Conservation (phyloP, 2,797 vertebrate species). For the Rhyacichthys aspro region DNA sequence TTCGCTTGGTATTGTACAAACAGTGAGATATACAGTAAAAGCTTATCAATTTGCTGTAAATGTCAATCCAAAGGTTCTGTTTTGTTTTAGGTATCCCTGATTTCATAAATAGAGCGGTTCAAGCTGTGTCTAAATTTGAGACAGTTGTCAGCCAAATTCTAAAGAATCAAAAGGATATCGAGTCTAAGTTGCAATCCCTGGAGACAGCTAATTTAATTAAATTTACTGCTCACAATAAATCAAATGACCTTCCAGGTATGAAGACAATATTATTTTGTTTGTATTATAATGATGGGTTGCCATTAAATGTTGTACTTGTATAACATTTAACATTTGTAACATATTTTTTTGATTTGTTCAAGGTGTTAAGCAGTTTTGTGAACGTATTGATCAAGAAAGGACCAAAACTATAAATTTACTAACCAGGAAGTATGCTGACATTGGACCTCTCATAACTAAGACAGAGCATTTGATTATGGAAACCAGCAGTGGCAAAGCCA, state of each 20-base stretch:
- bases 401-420: conserved; percentile 80
- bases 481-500: conserved; percentile 86
- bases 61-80: not conserved
- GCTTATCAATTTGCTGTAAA: not conserved
- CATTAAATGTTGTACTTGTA: not conserved
- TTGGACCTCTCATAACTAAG: conserved; percentile 86
- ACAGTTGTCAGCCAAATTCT: conserved; percentile 86
- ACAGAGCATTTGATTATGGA: conserved; percentile 85
- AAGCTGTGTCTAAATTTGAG: conserved; percentile 86
- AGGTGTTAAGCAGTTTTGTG: conserved; percentile 92
- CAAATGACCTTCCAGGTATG: conserved; percentile 83
- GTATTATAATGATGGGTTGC: not conserved
- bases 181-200: conserved; percentile 81
- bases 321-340: too few species aligned
- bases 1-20: conserved; percentile 82
- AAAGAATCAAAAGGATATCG: conserved; percentile 85
- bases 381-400: conserved; percentile 81
- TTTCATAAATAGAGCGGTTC: conserved; percentile 80
- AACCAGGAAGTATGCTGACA: conserved; percentile 83
- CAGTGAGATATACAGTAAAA: not conserved
- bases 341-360: conserved; percentile 28
- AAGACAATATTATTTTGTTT: not conserved
- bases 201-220: conserved; percentile 87
- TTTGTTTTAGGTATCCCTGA: conserved; percentile 82
- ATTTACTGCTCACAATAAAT: conserved; percentile 66